phyloP scores from a whole-genome alignment of 1,140 invertebrate species.

The Cephus cinctus region DNA sequence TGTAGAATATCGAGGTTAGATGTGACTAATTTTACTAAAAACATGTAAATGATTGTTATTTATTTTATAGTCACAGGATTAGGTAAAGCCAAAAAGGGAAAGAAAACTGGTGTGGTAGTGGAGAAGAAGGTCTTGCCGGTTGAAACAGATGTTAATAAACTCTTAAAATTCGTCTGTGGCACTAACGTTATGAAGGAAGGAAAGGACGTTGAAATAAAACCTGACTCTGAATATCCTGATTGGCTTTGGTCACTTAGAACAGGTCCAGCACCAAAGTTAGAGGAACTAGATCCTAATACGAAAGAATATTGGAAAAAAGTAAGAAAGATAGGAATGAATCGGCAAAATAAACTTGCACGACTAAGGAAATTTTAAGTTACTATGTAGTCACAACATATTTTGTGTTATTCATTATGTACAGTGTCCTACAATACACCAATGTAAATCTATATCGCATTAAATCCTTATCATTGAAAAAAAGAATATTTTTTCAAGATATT shows the following conservation, averaged over 20 bases:
- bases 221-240: slow-evolving; percentile 88
- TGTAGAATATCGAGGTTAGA: background rate
- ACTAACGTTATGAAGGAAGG: slow-evolving; percentile 76
- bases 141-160: slow-evolving; percentile 79
- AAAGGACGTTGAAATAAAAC: slow-evolving; percentile 80
- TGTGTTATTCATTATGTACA: too few relatives aligned
- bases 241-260: slow-evolving; percentile 84
- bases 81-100: slow-evolving; percentile 52
- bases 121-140: slow-evolving; percentile 79
- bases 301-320: slow-evolving; percentile 79
- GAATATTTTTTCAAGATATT: slow-evolving; percentile 1
- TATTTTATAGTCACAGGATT: background rate
- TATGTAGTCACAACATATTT: too few relatives aligned
- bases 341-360: slow-evolving; percentile 63
- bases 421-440: too few relatives aligned
- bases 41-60: background rate
- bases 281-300: slow-evolving; percentile 76
- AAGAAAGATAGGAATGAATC: slow-evolving; percentile 60
- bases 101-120: slow-evolving; percentile 59
- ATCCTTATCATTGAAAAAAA: background rate
- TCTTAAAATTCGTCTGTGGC: slow-evolving; percentile 83
- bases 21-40: background rate
- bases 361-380: slow-evolving; percentile 29
- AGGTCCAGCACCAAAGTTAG: slow-evolving; percentile 61
- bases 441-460: background rate